Conservation (phyloP, 2,888 invertebrate genomes). For the Clistopyga incitator region DNA sequence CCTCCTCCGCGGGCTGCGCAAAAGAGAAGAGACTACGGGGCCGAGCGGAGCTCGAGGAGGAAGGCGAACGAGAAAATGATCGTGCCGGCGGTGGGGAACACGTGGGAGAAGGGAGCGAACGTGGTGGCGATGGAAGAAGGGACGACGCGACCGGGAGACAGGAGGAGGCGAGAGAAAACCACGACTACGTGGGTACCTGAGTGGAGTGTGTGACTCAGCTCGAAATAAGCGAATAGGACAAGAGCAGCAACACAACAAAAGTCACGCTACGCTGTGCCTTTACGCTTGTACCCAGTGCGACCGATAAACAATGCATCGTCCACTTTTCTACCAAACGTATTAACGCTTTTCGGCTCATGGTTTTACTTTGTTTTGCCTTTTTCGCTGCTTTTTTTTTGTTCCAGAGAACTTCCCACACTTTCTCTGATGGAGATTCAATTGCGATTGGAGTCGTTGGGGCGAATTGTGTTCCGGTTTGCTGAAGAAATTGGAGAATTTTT, state of each 20-base stretch:
- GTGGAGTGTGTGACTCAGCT: conserved; percentile 80
- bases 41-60: conserved; percentile 62
- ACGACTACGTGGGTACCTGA: conserved; percentile 59
- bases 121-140: no score
- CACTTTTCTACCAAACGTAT: neutral
- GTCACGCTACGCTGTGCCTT: conserved; percentile 65
- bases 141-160: conserved; percentile 50
- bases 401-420: no score
- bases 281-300: conserved; percentile 64
- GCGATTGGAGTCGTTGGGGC: no score
- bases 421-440: no score
- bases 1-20: no score
- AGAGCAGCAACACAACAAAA: conserved; percentile 73
- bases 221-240: conserved; percentile 78
- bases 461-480: no score
- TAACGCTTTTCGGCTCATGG: neutral
- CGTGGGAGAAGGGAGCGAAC: conserved; percentile 51
- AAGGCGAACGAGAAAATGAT: conserved; percentile 63
- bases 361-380: neutral
- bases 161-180: conserved; percentile 53
- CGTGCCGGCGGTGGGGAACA: conserved; percentile 51
- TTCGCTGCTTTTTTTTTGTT: neutral
- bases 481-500: no score
- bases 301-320: conserved; percentile 57
- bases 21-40: conserved; percentile 48